phyloP scores from a whole-genome alignment of 2,888 invertebrate species.

The Bursaphelenchus okinawaensis region DNA sequence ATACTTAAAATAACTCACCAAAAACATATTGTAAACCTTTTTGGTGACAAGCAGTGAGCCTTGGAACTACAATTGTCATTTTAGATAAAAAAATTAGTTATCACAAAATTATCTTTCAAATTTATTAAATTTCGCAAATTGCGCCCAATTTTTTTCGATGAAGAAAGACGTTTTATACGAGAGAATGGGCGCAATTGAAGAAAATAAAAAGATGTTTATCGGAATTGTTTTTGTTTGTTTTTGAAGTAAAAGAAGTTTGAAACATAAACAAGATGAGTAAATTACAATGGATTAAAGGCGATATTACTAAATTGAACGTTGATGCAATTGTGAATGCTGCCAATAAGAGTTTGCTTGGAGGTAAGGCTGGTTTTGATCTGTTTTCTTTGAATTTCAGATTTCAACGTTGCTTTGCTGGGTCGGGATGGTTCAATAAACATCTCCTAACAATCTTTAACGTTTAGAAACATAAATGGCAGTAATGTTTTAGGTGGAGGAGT shows the following conservation, averaged over 20 bases:
- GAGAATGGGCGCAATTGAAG: too few species aligned
- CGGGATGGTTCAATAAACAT: too few species aligned
- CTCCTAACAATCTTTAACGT: too few species aligned
- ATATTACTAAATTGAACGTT: constrained; percentile 77
- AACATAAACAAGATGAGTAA: not conserved
- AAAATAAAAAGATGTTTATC: too few species aligned
- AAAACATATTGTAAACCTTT: not conserved
- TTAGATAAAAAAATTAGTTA: not conserved
- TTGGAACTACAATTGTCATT: not conserved
- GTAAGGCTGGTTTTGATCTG: constrained; percentile 66
- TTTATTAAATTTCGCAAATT: not conserved
- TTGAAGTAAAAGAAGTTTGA: too few species aligned
- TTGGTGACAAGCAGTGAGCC: not conserved
- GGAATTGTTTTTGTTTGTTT: too few species aligned
- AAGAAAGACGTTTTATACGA: too few species aligned
- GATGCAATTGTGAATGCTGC: constrained; percentile 88
- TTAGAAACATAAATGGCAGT: too few species aligned
- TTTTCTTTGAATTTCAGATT: not conserved
- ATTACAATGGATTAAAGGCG: constrained; percentile 55
- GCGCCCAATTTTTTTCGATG: too few species aligned
- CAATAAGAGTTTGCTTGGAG: constrained; percentile 71
- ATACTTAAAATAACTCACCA: not conserved
- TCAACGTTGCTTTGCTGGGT: too few species aligned
- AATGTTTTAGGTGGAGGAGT: constrained; percentile 64
- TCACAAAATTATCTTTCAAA: not conserved